Evolutionary conservation across 2,797 vertebrate species (phyloP).

Genomic region (Halcyon badia): DNA sequence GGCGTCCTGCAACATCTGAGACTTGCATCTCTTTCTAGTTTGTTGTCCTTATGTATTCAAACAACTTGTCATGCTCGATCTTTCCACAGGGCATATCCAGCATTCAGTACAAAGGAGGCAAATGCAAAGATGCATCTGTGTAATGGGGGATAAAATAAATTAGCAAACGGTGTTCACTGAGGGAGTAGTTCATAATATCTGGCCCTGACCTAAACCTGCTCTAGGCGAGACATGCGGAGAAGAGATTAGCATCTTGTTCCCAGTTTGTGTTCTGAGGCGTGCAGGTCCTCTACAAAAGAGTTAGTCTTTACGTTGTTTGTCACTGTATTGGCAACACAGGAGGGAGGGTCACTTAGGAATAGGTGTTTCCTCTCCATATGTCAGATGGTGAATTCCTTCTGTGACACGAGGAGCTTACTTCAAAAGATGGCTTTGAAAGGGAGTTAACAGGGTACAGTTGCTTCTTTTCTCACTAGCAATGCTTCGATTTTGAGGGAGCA

Average conservation of each 20-base stretch:
- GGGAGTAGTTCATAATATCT: not conserved
- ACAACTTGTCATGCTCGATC: not conserved
- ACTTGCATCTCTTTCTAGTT: not conserved
- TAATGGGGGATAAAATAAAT: not conserved
- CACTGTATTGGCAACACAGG: rapidly evolving
- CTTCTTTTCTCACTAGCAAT: not conserved
- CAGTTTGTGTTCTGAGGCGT: not conserved
- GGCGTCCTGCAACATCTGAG: not conserved
- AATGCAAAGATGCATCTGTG: not conserved
- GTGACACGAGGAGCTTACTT: not conserved
- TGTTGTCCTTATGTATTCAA: constrained; percentile 18
- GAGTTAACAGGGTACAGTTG: not conserved
- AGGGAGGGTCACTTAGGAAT: not conserved
- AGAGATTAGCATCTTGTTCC: not conserved
- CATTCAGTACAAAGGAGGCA: not conserved
- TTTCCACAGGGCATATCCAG: not conserved
- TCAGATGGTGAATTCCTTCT: not conserved
- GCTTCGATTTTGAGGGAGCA: not conserved
- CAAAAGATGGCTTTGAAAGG: not conserved
- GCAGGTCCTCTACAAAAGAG: not conserved
- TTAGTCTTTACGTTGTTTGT: not conserved
- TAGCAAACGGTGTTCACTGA: not conserved
- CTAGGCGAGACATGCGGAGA: not conserved
- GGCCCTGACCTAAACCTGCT: constrained; percentile 7
- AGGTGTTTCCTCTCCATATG: not conserved